phyloP scores from a whole-genome alignment of 2,797 vertebrate genomes.

The Danio tinwini region DNA sequence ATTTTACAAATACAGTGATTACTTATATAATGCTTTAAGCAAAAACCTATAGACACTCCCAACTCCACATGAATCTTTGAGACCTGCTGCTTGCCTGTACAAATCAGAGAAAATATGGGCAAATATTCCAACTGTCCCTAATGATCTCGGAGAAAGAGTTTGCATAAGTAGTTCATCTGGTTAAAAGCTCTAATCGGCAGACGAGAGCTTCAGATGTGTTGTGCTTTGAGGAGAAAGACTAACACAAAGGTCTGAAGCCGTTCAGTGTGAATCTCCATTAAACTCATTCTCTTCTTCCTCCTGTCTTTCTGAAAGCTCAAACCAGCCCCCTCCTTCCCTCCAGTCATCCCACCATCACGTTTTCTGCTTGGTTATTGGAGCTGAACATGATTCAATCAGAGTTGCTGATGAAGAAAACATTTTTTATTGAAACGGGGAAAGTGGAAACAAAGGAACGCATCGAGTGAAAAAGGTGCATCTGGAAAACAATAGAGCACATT shows the following conservation, averaged over 20 bases:
- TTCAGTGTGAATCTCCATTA: slow-evolving; percentile 40
- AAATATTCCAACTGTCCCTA: slow-evolving; percentile 6
- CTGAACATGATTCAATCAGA: slow-evolving; percentile 65
- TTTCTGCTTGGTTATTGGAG: slow-evolving; percentile 64
- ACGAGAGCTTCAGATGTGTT: not conserved
- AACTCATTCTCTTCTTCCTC: slow-evolving; percentile 21
- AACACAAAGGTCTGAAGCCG: slow-evolving; percentile 25
- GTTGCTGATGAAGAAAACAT: slow-evolving; percentile 62
- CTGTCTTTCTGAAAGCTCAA: slow-evolving; percentile 32
- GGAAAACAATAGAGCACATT: slow-evolving; percentile 36
- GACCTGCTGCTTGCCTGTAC: not conserved
- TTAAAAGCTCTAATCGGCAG: slow-evolving; percentile 15
- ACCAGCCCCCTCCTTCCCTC: slow-evolving; percentile 36
- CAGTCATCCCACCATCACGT: slow-evolving; percentile 47
- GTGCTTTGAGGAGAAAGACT: slow-evolving; percentile 2
- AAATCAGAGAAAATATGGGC: slow-evolving; percentile 5
- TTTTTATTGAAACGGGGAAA: slow-evolving; percentile 50
- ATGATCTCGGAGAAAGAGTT: slow-evolving; percentile 10
- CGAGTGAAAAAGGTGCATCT: slow-evolving; percentile 14
- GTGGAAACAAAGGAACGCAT: slow-evolving; percentile 50
- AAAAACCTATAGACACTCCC: not conserved
- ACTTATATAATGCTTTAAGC: too few relatives aligned
- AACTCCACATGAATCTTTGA: not conserved
- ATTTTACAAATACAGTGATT: too few relatives aligned
- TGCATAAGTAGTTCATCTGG: slow-evolving; percentile 25